Evolutionary conservation across 1,140 invertebrate genomes (phyloP).

Genomic region (Mercenaria mercenaria): DNA sequence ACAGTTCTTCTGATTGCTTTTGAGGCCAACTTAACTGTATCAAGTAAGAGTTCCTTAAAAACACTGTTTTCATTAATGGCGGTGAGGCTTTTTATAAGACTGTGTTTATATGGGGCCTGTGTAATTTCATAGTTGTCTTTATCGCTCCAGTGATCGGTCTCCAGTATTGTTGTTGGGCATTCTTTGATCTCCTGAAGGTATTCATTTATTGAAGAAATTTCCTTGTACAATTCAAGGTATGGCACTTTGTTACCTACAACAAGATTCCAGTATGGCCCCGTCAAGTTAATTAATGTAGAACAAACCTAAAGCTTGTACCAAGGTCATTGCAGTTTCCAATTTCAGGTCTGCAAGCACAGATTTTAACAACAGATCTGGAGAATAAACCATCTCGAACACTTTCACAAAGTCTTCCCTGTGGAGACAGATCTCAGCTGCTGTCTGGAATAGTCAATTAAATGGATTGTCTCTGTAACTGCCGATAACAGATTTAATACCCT

Average conservation of each 20-base stretch:
- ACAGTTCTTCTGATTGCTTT: not conserved
- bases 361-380: too few relatives aligned
- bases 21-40: too few relatives aligned
- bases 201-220: not conserved
- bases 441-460: too few relatives aligned
- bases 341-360: too few relatives aligned
- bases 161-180: not conserved
- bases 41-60: too few relatives aligned
- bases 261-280: slow-evolving; percentile 47
- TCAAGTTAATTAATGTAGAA: slow-evolving; percentile 37
- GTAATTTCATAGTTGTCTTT: not conserved
- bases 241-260: slow-evolving; percentile 37
- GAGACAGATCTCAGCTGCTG: too few relatives aligned
- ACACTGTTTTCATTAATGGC: not conserved
- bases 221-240: slow-evolving; percentile 32
- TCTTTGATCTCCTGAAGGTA: slow-evolving; percentile 19
- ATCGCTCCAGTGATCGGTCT: not conserved
- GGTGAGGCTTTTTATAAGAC: not conserved
- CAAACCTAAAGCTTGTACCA: not conserved
- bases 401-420: too few relatives aligned
- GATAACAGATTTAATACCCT: too few relatives aligned
- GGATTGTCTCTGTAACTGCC: too few relatives aligned
- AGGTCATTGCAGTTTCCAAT: too few relatives aligned
- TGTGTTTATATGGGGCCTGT: slow-evolving; percentile 28
- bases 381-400: too few relatives aligned